Evolutionary conservation across 2,113 vertebrate species (phyloP).

Genomic region (Octodon degus): DNA sequence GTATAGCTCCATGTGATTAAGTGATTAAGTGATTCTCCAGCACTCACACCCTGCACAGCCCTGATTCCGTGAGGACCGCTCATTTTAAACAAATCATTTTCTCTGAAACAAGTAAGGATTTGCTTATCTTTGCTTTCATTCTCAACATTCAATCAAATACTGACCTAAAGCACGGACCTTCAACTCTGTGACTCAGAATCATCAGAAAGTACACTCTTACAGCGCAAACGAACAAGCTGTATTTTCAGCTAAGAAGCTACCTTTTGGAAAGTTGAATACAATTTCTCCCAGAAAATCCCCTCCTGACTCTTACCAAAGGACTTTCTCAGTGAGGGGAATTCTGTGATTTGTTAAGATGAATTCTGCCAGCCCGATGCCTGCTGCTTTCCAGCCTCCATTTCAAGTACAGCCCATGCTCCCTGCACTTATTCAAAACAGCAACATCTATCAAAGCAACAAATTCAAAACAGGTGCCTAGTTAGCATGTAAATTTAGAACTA

Average conservation of each 20-base stretch:
- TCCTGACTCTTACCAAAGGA: not conserved
- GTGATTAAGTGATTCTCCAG: not conserved
- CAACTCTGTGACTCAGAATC: not conserved
- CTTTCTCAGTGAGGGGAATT: not conserved
- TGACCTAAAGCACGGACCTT: not conserved
- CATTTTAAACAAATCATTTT: not conserved
- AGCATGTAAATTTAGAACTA: slow-evolving; percentile 50
- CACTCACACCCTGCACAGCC: fast-evolving
- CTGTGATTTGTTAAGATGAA: not conserved
- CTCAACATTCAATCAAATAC: not conserved
- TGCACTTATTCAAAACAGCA: slow-evolving; percentile 38
- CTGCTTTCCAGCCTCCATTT: not conserved
- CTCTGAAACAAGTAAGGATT: slow-evolving; percentile 39
- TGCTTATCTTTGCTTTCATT: not conserved
- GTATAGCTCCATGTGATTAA: not conserved
- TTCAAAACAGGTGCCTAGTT: slow-evolving; percentile 69
- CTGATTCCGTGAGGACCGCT: not conserved
- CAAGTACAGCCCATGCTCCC: not conserved
- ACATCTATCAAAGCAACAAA: slow-evolving; percentile 68
- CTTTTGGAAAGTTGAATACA: not conserved
- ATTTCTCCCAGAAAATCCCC: not conserved
- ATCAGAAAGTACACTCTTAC: not conserved
- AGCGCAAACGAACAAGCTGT: not conserved
- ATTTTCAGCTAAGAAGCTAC: not conserved
- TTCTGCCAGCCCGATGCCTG: not conserved